A percentile compares a stretch with the other conserved stretches of the same genome.
phyloP scores from a whole-genome alignment of 2,888 invertebrate genomes.

The Ectropis crepuscularia region DNA sequence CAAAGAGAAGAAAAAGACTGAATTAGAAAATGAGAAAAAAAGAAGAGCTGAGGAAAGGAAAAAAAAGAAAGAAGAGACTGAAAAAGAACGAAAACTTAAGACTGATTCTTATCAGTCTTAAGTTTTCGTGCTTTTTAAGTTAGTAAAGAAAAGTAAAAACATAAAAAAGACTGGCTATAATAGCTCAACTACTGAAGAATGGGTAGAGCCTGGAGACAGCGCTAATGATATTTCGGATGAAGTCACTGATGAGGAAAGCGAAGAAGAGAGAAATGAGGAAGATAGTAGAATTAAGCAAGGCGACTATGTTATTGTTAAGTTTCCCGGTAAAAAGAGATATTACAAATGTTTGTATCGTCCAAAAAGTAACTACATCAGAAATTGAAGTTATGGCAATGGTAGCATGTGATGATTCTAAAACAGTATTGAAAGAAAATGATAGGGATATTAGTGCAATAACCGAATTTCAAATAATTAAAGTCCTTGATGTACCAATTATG shows the following conservation, averaged over 20 bases:
- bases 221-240: slow-evolving; percentile 30
- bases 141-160: slow-evolving; percentile 35
- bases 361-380: slow-evolving; percentile 20
- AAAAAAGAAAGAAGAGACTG: slow-evolving; percentile 32
- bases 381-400: slow-evolving; percentile 35
- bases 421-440: slow-evolving; percentile 10
- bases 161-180: slow-evolving; percentile 37
- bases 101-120: too few species aligned
- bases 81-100: slow-evolving; percentile 38
- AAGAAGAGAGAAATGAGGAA: slow-evolving; percentile 26
- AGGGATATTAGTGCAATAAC: slow-evolving; percentile 16
- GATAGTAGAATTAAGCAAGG: slow-evolving; percentile 15
- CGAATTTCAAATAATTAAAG: slow-evolving; percentile 21
- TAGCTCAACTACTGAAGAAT: slow-evolving; percentile 26
- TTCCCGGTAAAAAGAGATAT: slow-evolving; percentile 13
- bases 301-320: slow-evolving; percentile 24
- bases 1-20: slow-evolving; percentile 25
- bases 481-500: slow-evolving; percentile 18
- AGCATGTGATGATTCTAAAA: slow-evolving; percentile 21
- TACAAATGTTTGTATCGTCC: slow-evolving; percentile 10
- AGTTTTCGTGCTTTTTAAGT: too few species aligned
- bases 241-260: slow-evolving; percentile 21
- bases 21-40: slow-evolving; percentile 29
- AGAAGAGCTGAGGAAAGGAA: slow-evolving; percentile 22
- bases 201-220: slow-evolving; percentile 35